These are phyloP conservation scores for Odontothrips loti DNA, from an alignment of 2,888 invertebrate genomes.

Conservation along the genomic window DNA sequence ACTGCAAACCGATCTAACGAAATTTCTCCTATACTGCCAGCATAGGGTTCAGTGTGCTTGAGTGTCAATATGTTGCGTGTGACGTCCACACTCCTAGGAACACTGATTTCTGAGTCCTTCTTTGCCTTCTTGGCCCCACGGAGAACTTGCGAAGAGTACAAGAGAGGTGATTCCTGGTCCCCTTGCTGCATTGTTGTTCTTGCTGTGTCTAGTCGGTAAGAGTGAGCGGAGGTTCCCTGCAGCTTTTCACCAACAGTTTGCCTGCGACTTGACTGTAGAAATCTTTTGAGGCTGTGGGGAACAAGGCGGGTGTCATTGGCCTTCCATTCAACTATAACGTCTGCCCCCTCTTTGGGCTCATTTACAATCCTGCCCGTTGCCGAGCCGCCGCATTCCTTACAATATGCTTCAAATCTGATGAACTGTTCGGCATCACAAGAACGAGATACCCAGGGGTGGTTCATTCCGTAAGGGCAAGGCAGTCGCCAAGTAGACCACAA, in stretches of 20 bases:
- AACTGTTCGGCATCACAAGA: not conserved
- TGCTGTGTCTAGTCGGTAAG: not conserved
- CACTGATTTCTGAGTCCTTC: not conserved
- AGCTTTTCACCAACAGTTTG: not conserved
- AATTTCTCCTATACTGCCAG: not conserved
- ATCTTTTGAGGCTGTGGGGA: not conserved
- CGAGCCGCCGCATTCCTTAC: not conserved
- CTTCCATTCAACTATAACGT: not conserved
- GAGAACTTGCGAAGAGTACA: not conserved
- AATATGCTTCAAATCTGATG: not conserved
- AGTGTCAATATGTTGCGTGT: not conserved
- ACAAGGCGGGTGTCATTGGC: not conserved
- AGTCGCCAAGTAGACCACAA: not conserved
- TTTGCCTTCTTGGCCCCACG: not conserved
- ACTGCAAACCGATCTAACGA: not conserved
- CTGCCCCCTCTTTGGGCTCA: not conserved
- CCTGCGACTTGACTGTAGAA: not conserved
- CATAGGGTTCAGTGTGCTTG: not conserved
- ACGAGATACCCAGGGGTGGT: not conserved
- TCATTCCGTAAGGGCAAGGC: not conserved
- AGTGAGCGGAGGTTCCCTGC: not conserved
- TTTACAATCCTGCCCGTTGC: not conserved
- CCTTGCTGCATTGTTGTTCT: not conserved
- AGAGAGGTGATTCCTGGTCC: not conserved
- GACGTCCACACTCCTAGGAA: not conserved